Percentiles rank a stretch among this genome's conserved stretches.
These are phyloP conservation scores for Dioctria rufipes DNA, from an alignment of 2,888 invertebrate genomes.

Conservation along the genomic window DNA sequence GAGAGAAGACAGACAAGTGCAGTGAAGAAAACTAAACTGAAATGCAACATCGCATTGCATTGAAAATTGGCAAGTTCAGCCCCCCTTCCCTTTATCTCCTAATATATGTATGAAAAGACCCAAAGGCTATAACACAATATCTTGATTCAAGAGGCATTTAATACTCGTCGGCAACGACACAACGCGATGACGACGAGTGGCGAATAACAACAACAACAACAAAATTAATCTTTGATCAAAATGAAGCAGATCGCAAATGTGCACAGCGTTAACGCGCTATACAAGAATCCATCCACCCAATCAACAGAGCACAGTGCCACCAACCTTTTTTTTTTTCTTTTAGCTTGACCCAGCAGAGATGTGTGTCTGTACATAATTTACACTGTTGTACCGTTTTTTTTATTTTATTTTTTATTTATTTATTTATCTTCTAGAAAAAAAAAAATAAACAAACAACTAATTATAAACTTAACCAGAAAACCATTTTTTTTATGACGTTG, in stretches of 20 bases:
- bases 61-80: background rate
- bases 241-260: conserved; percentile 10
- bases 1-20: background rate
- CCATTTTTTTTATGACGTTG: no score
- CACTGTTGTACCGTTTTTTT: no score
- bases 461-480: no score
- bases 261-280: background rate
- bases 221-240: conserved; percentile 43
- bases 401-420: no score
- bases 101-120: background rate
- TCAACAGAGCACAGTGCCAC: background rate
- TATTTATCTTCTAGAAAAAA: no score
- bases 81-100: background rate
- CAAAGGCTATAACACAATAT: background rate
- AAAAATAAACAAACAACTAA: no score
- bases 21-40: conserved; percentile 2
- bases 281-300: background rate
- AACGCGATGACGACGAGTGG: background rate
- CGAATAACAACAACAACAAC: background rate
- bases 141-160: conserved; percentile 23
- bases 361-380: no score
- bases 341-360: no score
- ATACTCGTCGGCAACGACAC: background rate
- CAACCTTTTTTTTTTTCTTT: background rate
- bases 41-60: background rate